Conservation (phyloP, 2,888 invertebrate species). For the Tiphia femorata region DNA sequence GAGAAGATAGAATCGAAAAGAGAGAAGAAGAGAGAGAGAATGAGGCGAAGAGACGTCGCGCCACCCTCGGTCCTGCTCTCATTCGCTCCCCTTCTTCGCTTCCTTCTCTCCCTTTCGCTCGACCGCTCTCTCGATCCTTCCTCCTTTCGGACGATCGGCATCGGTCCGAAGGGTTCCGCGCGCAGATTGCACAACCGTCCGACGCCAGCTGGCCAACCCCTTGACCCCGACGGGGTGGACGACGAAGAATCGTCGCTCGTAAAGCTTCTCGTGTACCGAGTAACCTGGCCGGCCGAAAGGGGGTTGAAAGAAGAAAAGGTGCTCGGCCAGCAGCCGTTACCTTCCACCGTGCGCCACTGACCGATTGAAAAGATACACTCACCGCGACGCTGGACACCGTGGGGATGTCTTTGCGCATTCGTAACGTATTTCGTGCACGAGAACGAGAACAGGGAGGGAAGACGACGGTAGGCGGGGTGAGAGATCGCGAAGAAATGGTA, state of each 20-base stretch:
- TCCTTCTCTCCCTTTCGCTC: slow-evolving; percentile 12
- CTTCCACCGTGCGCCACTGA: slow-evolving; percentile 24
- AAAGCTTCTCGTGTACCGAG: slow-evolving; percentile 30
- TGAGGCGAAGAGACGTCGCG: background rate
- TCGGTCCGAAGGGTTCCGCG: slow-evolving; percentile 38
- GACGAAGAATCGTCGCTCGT: slow-evolving; percentile 36
- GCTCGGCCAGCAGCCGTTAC: slow-evolving; percentile 44
- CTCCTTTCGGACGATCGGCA: slow-evolving; percentile 15
- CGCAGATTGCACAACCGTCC: slow-evolving; percentile 67
- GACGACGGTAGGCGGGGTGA: slow-evolving; percentile 16
- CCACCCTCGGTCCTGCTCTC: background rate
- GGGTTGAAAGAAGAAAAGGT: slow-evolving; percentile 47
- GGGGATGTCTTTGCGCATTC: too few relatives aligned
- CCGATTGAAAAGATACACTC: slow-evolving; percentile 26
- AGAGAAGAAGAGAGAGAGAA: background rate
- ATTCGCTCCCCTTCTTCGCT: slow-evolving; percentile 22
- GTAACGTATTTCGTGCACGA: too few relatives aligned
- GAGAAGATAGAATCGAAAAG: too few relatives aligned
- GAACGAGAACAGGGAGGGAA: background rate
- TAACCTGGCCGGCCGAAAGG: slow-evolving; percentile 40
- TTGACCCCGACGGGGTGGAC: slow-evolving; percentile 61
- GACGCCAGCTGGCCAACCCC: slow-evolving; percentile 68
- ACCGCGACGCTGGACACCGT: too few relatives aligned
- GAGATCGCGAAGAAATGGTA: too few relatives aligned
- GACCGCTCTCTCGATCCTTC: background rate